A percentile compares a stretch with the other conserved stretches of the same genome.
Conservation (phyloP, 2,797 vertebrate genomes). For the Tapirus indicus region DNA sequence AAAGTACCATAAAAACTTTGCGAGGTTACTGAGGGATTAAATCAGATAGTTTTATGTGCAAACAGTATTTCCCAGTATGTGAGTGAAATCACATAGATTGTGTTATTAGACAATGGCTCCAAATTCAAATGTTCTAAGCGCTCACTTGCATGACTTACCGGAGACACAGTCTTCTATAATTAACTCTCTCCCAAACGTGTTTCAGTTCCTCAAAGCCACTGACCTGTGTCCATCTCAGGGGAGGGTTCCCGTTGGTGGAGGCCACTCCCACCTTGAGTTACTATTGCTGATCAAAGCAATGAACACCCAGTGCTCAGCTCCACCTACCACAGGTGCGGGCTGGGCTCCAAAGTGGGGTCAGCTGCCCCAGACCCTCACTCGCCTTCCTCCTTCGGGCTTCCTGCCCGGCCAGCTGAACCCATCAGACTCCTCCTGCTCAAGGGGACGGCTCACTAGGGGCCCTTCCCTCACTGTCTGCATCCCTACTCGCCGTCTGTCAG, state of each 20-base stretch:
- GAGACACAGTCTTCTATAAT: neutral
- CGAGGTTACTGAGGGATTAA: slow-evolving; percentile 55
- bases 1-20: slow-evolving; percentile 55
- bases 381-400: neutral
- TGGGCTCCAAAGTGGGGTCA: neutral
- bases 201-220: neutral
- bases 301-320: neutral
- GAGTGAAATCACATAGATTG: neutral
- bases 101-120: neutral
- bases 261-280: neutral
- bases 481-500: neutral
- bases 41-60: slow-evolving; percentile 50
- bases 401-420: too few species aligned
- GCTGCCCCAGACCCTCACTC: accelerated
- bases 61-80: slow-evolving; percentile 10
- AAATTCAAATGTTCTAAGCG: neutral
- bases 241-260: neutral
- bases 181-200: neutral
- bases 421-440: neutral
- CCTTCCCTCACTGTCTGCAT: neutral
- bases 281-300: neutral
- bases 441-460: neutral
- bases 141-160: neutral
- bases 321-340: neutral
- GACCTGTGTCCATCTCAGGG: neutral